These are phyloP conservation scores for Eristalis arbustorum DNA, from an alignment of 2,888 invertebrate species.

Conservation along the genomic window DNA sequence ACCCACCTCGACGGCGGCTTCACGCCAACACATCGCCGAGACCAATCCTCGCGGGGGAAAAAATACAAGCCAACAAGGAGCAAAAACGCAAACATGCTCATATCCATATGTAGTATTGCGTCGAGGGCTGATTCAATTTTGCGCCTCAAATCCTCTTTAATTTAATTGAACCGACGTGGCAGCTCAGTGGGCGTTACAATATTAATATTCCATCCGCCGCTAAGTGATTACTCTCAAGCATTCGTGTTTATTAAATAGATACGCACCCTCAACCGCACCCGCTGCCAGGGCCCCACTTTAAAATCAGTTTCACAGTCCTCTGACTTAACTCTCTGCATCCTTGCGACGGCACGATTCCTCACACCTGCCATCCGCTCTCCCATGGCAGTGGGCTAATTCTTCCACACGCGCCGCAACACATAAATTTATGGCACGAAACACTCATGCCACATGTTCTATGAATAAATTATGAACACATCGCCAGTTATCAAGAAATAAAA, in stretches of 20 bases:
- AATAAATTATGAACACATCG: slow-evolving; percentile 24
- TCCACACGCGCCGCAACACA: slow-evolving; percentile 29
- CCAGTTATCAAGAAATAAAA: slow-evolving; percentile 1
- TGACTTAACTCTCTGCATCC: not conserved
- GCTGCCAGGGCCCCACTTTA: not conserved
- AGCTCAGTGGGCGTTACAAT: not conserved
- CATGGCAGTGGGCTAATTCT: slow-evolving; percentile 19
- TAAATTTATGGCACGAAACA: slow-evolving; percentile 33
- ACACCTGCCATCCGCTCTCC: not conserved
- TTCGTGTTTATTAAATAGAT: slow-evolving; percentile 13
- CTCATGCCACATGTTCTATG: slow-evolving; percentile 24
- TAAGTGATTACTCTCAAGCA: slow-evolving; percentile 1
- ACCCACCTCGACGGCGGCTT: not conserved
- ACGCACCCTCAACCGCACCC: not conserved
- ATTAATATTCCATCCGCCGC: not conserved
- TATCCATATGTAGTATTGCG: not conserved
- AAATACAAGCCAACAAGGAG: not conserved
- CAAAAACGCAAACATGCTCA: not conserved
- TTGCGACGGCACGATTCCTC: slow-evolving; percentile 31
- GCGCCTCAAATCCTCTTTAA: not conserved
- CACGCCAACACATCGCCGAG: not conserved
- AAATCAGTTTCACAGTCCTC: slow-evolving; percentile 6
- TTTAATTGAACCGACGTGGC: not conserved
- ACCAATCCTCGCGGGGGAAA: not conserved
- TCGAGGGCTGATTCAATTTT: not conserved